Conservation (phyloP, 2,113 vertebrate species). For the Leptobrachium leishanense region DNA sequence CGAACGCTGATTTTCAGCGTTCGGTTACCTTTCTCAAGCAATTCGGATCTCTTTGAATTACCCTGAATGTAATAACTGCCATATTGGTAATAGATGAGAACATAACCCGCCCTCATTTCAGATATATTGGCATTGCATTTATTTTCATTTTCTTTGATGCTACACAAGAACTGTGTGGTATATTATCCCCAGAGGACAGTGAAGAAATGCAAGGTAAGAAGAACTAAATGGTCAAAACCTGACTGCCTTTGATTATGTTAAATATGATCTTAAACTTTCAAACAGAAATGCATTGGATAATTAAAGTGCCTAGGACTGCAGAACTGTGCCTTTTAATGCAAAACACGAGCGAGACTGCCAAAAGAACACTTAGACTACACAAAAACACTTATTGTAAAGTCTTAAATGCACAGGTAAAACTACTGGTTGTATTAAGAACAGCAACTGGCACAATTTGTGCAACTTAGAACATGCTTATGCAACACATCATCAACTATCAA, state of each 20-base stretch:
- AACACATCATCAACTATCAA: background rate
- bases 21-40: no score
- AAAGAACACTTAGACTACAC: constrained; percentile 3
- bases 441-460: background rate
- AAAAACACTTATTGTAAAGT: background rate
- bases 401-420: background rate
- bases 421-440: background rate
- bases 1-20: no score
- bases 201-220: no score
- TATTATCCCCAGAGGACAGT: no score
- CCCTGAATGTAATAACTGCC: no score
- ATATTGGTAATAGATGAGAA: no score
- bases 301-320: background rate
- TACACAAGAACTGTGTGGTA: no score
- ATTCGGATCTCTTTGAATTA: no score
- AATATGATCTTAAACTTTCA: background rate
- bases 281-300: background rate
- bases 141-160: no score
- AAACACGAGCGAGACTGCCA: background rate
- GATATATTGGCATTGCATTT: no score
- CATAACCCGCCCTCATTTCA: no score
- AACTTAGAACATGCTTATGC: background rate
- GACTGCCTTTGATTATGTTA: background rate
- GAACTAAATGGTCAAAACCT: no score
- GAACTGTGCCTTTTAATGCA: constrained; percentile 5